These are phyloP conservation scores for Micromys minutus DNA, from an alignment of 2,113 vertebrate species.

Conservation along the genomic window DNA sequence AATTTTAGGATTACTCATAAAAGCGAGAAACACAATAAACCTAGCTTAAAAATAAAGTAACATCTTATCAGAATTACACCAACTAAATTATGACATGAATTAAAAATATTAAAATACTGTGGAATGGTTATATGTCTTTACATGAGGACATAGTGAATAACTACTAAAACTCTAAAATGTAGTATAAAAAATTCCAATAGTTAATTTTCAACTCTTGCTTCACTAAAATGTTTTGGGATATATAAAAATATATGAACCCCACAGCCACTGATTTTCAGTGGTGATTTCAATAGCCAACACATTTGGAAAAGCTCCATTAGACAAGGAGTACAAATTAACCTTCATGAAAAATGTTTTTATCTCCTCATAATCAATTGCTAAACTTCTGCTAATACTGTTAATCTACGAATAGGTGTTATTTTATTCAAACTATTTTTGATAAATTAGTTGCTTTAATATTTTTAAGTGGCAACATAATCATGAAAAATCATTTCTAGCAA, in stretches of 20 bases:
- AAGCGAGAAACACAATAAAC: not conserved
- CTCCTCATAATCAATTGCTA: not conserved
- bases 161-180: constrained; percentile 2
- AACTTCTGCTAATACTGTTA: not conserved
- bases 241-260: not conserved
- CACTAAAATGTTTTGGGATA: not conserved
- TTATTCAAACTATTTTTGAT: not conserved
- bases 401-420: not conserved
- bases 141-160: not conserved
- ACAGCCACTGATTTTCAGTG: not conserved
- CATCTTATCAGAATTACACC: not conserved
- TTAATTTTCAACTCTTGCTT: not conserved
- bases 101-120: constrained; percentile 10
- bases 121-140: not conserved
- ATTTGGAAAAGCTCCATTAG: not conserved
- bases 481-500: constrained; percentile 52
- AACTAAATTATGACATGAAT: not conserved
- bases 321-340: not conserved
- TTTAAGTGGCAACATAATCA: constrained; percentile 49
- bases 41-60: not conserved
- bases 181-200: not conserved
- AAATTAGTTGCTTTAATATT: not conserved
- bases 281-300: not conserved
- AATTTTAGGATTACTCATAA: not conserved
- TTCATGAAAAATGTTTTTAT: not conserved